A percentile compares a stretch with the other conserved stretches of the same genome.
Evolutionary conservation across 2,888 invertebrate species (phyloP).

Genomic region (Drosophila recens): DNA sequence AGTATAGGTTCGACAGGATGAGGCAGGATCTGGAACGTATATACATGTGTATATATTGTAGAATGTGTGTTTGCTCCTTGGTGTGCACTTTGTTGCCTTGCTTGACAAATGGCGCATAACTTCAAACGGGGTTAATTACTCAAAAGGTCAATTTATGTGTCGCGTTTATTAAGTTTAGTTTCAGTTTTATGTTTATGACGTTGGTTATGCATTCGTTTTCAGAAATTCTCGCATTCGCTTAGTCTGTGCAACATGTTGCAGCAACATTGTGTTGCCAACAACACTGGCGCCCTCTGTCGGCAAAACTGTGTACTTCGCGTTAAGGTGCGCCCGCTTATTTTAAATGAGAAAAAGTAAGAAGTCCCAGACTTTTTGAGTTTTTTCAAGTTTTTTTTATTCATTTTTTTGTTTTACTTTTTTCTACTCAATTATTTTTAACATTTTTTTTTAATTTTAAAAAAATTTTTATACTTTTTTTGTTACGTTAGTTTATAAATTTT

Average conservation of each 20-base stretch:
- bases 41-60: not conserved
- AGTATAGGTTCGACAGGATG: not conserved
- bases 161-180: conserved; percentile 41
- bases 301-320: not conserved
- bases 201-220: conserved; percentile 7
- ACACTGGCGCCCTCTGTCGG: conserved; percentile 39
- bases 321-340: not conserved
- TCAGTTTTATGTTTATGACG: conserved; percentile 18
- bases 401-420: conserved; percentile 77
- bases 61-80: conserved; percentile 19
- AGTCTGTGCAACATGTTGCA: conserved; percentile 31
- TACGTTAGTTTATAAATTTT: conserved; percentile 74
- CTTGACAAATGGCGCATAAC: conserved; percentile 67
- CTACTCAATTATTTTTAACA: conserved; percentile 78
- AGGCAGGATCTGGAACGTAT: conserved; percentile 1
- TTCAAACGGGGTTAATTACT: conserved; percentile 62
- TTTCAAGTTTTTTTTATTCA: conserved; percentile 80
- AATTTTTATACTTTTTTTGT: conserved; percentile 73
- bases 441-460: conserved; percentile 76
- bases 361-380: conserved; percentile 45
- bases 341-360: not conserved
- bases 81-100: conserved; percentile 52
- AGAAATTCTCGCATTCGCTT: not conserved
- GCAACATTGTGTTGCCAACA: conserved; percentile 24
- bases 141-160: conserved; percentile 57